Conservation (phyloP, 1,140 invertebrate genomes). For the Heliothis subflexa region DNA sequence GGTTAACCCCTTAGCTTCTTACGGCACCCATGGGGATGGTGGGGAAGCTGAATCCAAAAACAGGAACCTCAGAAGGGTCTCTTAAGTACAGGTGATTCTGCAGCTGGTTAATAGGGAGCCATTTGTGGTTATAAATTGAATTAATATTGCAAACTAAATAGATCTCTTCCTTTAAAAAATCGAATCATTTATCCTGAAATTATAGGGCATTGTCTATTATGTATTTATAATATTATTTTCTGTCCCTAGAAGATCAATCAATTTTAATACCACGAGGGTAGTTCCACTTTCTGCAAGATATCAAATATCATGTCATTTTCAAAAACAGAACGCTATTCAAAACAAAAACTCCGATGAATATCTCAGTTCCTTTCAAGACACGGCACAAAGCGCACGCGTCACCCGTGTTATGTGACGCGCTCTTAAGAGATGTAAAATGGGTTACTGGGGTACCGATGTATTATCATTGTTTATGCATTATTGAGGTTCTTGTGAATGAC, state of each 20-base stretch:
- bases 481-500: not conserved
- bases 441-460: slow-evolving; percentile 30
- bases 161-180: not conserved
- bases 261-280: not conserved
- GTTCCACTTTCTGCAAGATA: not conserved
- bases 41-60: slow-evolving; percentile 17
- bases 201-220: too few species aligned
- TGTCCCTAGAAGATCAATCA: too few species aligned
- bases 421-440: slow-evolving; percentile 33
- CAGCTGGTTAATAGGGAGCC: not conserved
- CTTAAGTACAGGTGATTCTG: slow-evolving; percentile 3
- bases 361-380: slow-evolving; percentile 30
- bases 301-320: slow-evolving; percentile 28
- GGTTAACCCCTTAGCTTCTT: slow-evolving; percentile 36
- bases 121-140: slow-evolving; percentile 17
- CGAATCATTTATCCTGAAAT: too few species aligned
- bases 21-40: slow-evolving; percentile 19
- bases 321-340: slow-evolving; percentile 11
- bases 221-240: too few species aligned
- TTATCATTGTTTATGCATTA: slow-evolving; percentile 27
- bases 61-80: slow-evolving; percentile 8
- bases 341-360: slow-evolving; percentile 21
- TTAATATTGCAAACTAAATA: not conserved
- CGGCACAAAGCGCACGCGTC: slow-evolving; percentile 27
- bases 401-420: slow-evolving; percentile 12